These are phyloP conservation scores for Montipora foliosa DNA, from an alignment of 64 coral and sea anemone species.

Conservation along the genomic window DNA sequence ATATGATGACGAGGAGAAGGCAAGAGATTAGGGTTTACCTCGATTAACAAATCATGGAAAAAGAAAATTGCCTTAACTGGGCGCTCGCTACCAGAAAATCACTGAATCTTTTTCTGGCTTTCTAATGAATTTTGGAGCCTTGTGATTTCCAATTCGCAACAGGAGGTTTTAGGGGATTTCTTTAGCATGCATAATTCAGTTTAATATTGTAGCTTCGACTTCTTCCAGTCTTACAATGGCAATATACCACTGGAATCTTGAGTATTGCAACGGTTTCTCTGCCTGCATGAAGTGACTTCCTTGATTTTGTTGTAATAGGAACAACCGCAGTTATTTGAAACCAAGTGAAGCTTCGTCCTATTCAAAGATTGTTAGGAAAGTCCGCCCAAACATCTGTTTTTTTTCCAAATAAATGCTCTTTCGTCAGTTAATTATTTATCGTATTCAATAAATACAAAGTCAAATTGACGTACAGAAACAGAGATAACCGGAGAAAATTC, in stretches of 20 bases:
- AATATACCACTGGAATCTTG: background rate
- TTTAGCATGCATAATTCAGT: constrained; percentile 59
- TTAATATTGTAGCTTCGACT: background rate
- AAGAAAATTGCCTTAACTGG: too few species aligned
- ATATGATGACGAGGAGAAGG: background rate
- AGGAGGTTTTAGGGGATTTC: background rate
- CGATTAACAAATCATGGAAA: background rate
- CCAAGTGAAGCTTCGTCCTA: background rate
- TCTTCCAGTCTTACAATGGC: background rate
- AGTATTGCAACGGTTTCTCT: background rate
- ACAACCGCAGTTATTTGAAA: background rate
- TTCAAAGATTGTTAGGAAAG: background rate
- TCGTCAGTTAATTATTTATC: constrained; percentile 53
- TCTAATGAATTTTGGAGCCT: background rate
- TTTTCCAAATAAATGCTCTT: constrained; percentile 31
- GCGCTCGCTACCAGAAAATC: background rate
- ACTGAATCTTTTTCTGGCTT: background rate
- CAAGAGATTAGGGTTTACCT: background rate
- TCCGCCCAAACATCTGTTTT: constrained; percentile 9
- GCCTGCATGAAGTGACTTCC: background rate
- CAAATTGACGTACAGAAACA: constrained; percentile 47
- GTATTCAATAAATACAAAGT: constrained; percentile 49
- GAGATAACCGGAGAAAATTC: constrained; percentile 12
- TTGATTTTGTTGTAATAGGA: too few species aligned
- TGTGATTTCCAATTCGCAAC: background rate